Evolutionary conservation across 2,113 vertebrate species (phyloP).

Genomic region (Chloebia gouldiae): DNA sequence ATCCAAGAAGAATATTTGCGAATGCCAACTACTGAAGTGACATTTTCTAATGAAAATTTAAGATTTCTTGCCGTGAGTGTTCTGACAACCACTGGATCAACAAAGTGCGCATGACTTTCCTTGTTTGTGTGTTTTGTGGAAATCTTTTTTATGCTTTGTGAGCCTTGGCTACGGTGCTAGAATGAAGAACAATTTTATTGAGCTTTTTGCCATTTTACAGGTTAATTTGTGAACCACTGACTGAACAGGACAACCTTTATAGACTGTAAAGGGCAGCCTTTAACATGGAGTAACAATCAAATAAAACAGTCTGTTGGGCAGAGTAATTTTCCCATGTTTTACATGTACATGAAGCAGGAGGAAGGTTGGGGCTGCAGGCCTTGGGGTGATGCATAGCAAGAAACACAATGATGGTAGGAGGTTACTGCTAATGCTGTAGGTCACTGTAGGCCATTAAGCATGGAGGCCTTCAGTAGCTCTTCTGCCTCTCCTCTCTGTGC

Average conservation of each 20-base stretch:
- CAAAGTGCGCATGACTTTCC: not conserved
- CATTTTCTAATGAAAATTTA: not conserved
- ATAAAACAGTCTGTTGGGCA: not conserved
- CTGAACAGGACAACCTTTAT: constrained; percentile 24
- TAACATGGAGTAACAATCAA: not conserved
- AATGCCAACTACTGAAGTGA: not conserved
- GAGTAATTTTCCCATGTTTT: not conserved
- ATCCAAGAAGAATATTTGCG: not conserved
- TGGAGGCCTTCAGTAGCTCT: not conserved
- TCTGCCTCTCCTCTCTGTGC: not conserved
- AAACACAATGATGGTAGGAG: not conserved
- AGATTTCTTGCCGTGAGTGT: not conserved
- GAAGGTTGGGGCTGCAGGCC: not conserved
- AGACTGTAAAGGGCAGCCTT: constrained; percentile 17
- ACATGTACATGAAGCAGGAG: not conserved
- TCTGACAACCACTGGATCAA: not conserved
- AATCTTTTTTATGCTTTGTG: not conserved
- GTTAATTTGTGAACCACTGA: constrained; percentile 34
- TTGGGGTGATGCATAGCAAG: not conserved
- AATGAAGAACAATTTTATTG: constrained; percentile 4
- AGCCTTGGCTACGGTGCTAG: not conserved
- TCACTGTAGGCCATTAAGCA: not conserved
- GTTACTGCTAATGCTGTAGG: not conserved
- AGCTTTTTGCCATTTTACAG: constrained; percentile 16
- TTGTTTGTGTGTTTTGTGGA: not conserved